A percentile compares a stretch with the other conserved stretches of the same genome.
Evolutionary conservation across 2,113 vertebrate species (phyloP).

Genomic region (Etheostoma spectabile): DNA sequence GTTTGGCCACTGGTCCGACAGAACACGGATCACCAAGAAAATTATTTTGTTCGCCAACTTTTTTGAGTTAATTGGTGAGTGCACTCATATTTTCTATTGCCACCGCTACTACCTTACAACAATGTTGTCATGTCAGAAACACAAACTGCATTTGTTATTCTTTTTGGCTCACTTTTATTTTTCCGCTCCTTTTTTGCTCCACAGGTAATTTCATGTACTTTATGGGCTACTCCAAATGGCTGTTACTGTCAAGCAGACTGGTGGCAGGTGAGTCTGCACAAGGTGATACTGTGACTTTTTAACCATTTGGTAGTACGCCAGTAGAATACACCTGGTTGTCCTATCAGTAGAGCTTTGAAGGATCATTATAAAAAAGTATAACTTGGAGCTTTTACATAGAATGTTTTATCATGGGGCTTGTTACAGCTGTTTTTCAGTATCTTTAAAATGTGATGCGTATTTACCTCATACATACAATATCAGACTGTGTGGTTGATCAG

Average conservation of each 20-base stretch:
- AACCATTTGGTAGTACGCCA: not conserved
- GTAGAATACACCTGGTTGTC: not conserved
- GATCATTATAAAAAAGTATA: not conserved
- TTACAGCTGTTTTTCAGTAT: not conserved
- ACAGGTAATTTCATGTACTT: conserved; percentile 91
- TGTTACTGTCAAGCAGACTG: conserved; percentile 86
- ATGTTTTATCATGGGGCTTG: not conserved
- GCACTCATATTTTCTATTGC: not conserved
- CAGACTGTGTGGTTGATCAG: not conserved
- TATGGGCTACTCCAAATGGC: conserved; percentile 88
- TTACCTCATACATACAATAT: not conserved
- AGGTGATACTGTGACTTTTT: not conserved
- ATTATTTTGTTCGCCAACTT: conserved; percentile 86
- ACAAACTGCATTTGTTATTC: not conserved
- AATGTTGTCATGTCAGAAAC: not conserved
- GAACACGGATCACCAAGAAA: conserved; percentile 82
- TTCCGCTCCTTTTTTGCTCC: not conserved
- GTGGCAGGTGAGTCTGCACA: conserved; percentile 83
- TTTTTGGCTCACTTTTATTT: not conserved
- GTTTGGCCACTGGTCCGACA: conserved; percentile 87
- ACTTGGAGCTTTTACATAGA: not conserved
- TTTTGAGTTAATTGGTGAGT: conserved; percentile 87
- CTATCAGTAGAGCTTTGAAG: not conserved
- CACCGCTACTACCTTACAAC: not conserved
- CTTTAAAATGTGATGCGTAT: not conserved